These are phyloP conservation scores for Macrosteles quadrilineatus DNA, from an alignment of 1,140 invertebrate genomes.

Conservation along the genomic window DNA sequence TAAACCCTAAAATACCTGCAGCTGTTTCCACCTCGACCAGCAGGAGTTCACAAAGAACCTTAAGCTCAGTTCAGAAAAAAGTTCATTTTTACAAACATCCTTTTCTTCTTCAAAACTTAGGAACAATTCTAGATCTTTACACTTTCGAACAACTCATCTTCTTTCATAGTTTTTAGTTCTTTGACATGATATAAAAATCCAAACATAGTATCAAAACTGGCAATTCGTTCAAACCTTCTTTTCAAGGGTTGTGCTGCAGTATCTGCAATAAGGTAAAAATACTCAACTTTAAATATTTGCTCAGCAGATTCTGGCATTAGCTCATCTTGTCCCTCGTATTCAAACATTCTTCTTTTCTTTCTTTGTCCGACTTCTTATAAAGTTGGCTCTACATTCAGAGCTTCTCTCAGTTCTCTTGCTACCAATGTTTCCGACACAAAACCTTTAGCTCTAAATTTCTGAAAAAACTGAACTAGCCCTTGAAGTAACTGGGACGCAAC, in stretches of 20 bases:
- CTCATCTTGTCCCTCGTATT: neutral
- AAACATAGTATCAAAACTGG: neutral
- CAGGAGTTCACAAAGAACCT: too few relatives aligned
- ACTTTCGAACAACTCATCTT: neutral
- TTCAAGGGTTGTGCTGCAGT: too few relatives aligned
- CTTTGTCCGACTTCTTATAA: too few relatives aligned
- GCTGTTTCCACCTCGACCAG: too few relatives aligned
- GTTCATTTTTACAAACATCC: too few relatives aligned
- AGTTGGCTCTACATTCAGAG: neutral
- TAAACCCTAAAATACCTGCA: too few relatives aligned
- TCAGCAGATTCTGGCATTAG: neutral
- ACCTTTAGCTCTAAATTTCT: neutral
- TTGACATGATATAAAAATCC: constrained; percentile 25
- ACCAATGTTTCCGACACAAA: too few relatives aligned
- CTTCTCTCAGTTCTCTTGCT: neutral
- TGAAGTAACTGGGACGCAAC: too few relatives aligned
- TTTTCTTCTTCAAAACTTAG: neutral
- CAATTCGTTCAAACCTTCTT: neutral
- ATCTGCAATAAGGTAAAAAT: too few relatives aligned
- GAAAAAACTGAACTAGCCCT: neutral
- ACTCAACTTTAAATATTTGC: neutral
- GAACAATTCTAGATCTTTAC: neutral
- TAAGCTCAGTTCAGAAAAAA: neutral
- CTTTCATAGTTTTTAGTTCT: neutral
- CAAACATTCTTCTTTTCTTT: neutral